phyloP scores from a whole-genome alignment of 2,888 invertebrate species.

The Trypoxylon attenuatum region DNA sequence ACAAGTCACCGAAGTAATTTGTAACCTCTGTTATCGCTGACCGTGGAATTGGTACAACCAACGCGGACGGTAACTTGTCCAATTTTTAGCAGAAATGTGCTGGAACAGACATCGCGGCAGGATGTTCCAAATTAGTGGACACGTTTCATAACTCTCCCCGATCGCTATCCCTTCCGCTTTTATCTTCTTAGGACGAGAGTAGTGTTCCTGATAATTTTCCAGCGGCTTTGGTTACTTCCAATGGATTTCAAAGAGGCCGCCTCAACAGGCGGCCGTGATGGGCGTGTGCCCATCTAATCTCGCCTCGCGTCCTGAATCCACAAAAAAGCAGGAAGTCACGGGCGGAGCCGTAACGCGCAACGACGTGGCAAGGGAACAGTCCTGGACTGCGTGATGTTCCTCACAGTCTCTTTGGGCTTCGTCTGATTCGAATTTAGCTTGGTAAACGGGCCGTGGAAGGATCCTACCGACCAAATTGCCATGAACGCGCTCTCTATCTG shows the following conservation, averaged over 20 bases:
- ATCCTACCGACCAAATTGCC: neutral
- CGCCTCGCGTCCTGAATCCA: constrained; percentile 18
- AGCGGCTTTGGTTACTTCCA: constrained; percentile 27
- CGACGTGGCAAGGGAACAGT: constrained; percentile 35
- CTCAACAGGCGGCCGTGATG: constrained; percentile 38
- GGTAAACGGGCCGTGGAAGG: constrained; percentile 13
- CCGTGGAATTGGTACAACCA: neutral
- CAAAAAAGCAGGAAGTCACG: constrained; percentile 18
- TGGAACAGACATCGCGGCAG: constrained; percentile 10
- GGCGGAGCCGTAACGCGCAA: constrained; percentile 39
- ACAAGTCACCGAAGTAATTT: neutral
- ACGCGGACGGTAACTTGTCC: neutral
- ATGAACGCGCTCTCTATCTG: neutral
- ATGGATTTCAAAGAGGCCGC: constrained; percentile 35
- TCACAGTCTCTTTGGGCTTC: constrained; percentile 27
- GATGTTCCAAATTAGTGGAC: constrained; percentile 27
- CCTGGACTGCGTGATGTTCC: constrained; percentile 1
- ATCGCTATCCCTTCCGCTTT: constrained; percentile 5
- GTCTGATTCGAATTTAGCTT: constrained; percentile 21
- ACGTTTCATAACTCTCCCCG: constrained; percentile 12
- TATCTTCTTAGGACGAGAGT: constrained; percentile 9
- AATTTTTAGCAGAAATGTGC: neutral
- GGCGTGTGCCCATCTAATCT: constrained; percentile 35
- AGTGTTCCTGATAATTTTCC: constrained; percentile 53
- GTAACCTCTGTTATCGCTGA: neutral